Evolutionary conservation across 2,888 invertebrate species (phyloP), one percentile per base, ranked within the genome.

Genomic region (Amphipoea oculea): DNA sequence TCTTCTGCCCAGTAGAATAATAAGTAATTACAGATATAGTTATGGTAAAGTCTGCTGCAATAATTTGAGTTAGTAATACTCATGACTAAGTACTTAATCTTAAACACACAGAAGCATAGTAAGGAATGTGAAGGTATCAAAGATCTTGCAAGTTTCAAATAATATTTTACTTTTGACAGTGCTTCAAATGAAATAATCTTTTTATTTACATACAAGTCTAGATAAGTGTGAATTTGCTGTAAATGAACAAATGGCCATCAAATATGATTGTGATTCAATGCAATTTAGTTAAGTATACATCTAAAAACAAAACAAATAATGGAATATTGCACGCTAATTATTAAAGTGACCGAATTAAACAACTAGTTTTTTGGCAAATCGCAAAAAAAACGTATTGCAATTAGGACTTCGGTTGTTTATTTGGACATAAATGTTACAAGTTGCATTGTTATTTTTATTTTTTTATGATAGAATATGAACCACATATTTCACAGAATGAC

Each of bases 221-320:
- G 2, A 68, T 4, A 69, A 14, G 54, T 40, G 36, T 70, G 7
- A 23, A 9, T 70, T 51, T 54, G 4, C 70, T 54, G 54, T 70
- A 54, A 54, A 54, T n/a, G 0, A 54, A 54, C 14, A 54, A 36
- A 54, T 3, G 54, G 23, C 36, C 54, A 40, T 40, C 17, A 23
- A 70, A 23, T 54, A 54, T 54, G 23, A 70, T 36, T 54, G 9
- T 23, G 70, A 54, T 54, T 23, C 36, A 73, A 73, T 40, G 51
- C 14, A 54, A 42, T 29, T 7, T 74, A 11, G 54, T 57, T 42
- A 29, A 29, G 29, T 29, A 29, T 20, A 29, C 5, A 62, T 48
- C 17, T 51, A 29, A 63, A 14, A 48, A 23, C 20, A 62, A 48
- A 36, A 65, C n/a, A 36, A 65, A 65, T 9, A 70, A 11, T 65